Conservation (phyloP, 2,797 vertebrate species). For the Tenualosa thibaudeaui region DNA sequence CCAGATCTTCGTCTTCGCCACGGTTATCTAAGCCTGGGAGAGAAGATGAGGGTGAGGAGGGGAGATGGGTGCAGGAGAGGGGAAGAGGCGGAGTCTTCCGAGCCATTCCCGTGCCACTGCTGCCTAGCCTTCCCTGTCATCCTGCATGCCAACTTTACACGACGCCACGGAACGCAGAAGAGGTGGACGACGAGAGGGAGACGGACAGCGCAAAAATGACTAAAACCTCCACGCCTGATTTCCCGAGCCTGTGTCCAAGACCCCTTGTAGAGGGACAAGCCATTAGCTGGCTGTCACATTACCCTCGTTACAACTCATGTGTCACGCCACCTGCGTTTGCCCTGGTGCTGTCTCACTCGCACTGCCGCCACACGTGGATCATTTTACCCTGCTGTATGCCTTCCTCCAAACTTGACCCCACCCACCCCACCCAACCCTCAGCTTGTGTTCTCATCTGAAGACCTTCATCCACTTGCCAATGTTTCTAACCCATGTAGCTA, state of each 20-base stretch:
- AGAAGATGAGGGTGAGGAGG: not conserved
- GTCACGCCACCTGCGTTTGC: not conserved
- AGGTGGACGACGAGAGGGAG: not conserved
- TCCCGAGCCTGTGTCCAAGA: not conserved
- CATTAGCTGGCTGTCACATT: not conserved
- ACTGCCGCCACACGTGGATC: not conserved
- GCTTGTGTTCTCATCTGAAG: constrained; percentile 3
- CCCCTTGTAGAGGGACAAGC: not conserved
- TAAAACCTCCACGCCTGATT: not conserved
- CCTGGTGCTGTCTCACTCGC: not conserved
- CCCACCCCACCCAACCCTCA: not conserved
- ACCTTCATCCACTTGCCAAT: not conserved
- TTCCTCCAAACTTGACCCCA: constrained; percentile 12
- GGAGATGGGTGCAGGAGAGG: constrained; percentile 42
- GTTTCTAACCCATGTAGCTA: not conserved
- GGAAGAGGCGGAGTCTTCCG: constrained; percentile 25
- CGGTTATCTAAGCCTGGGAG: constrained; percentile 75
- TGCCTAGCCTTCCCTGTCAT: not conserved
- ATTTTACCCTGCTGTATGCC: constrained; percentile 17
- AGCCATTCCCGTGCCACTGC: not conserved
- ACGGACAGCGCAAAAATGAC: not conserved
- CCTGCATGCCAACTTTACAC: not conserved
- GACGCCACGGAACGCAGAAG: not conserved
- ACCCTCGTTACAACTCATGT: not conserved
- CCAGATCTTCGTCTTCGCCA: constrained; percentile 96